Conservation (phyloP, 64 coral and sea anemone species). For the Dendronephthya gigantea region DNA sequence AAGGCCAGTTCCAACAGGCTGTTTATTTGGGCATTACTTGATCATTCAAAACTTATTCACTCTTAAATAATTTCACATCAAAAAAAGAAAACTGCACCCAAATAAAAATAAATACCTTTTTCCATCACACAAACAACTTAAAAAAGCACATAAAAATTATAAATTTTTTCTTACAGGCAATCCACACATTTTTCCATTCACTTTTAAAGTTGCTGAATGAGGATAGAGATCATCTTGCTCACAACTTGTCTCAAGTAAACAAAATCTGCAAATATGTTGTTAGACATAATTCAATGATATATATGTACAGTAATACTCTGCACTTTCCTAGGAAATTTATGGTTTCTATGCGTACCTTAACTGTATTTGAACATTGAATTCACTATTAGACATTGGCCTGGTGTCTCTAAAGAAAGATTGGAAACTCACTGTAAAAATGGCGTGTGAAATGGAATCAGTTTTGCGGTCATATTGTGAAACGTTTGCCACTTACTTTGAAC, state of each 20-base stretch:
- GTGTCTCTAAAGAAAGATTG: constrained; percentile 63
- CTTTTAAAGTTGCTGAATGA: constrained; percentile 77
- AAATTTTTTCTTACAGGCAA: constrained; percentile 89
- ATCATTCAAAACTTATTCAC: no score
- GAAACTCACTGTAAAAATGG: no score
- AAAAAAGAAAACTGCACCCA: no score
- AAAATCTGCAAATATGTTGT: constrained; percentile 81
- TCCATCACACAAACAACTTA: not conserved
- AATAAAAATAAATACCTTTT: no score
- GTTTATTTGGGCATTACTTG: no score
- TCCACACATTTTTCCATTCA: constrained; percentile 82
- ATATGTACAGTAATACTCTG: no score
- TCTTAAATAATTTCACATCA: no score
- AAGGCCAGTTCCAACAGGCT: no score
- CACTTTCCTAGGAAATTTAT: no score
- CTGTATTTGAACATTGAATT: constrained; percentile 78
- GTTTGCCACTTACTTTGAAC: constrained; percentile 51
- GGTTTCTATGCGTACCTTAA: constrained; percentile 38
- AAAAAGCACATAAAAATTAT: no score
- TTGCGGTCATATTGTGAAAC: not conserved
- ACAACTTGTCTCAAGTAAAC: constrained; percentile 98
- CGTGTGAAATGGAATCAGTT: no score
- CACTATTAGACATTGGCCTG: constrained; percentile 75
- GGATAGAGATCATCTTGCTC: constrained; percentile 90
- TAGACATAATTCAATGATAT: no score